phyloP scores from a whole-genome alignment of 2,113 vertebrate species.

The Erpornis zantholeuca region DNA sequence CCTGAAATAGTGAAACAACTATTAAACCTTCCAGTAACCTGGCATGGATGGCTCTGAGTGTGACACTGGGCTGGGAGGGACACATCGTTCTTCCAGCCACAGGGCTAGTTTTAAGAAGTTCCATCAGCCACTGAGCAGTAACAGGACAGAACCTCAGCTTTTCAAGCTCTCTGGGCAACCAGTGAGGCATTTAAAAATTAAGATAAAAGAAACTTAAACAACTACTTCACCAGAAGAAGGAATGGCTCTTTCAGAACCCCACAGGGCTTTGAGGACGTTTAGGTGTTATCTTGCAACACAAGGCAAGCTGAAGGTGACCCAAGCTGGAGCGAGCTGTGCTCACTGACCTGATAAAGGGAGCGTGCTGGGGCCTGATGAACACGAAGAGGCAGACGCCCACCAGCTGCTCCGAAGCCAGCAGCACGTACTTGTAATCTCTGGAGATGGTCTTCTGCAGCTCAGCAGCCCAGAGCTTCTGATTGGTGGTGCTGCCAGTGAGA shows the following conservation, averaged over 20 bases:
- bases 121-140: not conserved
- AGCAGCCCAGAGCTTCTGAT: slow-evolving; percentile 97
- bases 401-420: slow-evolving; percentile 95
- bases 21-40: not conserved
- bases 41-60: not conserved
- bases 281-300: not conserved
- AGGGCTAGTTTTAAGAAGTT: not conserved
- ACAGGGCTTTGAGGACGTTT: not conserved
- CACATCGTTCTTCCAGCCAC: not conserved
- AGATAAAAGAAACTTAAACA: not conserved
- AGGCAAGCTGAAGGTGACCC: not conserved
- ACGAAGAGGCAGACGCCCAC: slow-evolving; percentile 97
- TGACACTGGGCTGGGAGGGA: not conserved
- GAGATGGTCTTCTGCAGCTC: slow-evolving; percentile 97
- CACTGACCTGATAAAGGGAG: slow-evolving; percentile 93
- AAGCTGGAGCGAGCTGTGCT: not conserved
- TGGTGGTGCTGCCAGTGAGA: slow-evolving; percentile 86
- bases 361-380: slow-evolving; percentile 95
- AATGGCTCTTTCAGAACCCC: not conserved
- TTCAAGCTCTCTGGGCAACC: not conserved
- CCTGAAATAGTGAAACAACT: slow-evolving; percentile 65
- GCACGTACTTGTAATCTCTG: slow-evolving; percentile 93
- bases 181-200: not conserved
- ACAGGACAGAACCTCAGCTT: not conserved
- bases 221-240: not conserved